Base-by-base conservation (phyloP, 1,140 invertebrate species). In the Frieseomelitta varia region DNA sequence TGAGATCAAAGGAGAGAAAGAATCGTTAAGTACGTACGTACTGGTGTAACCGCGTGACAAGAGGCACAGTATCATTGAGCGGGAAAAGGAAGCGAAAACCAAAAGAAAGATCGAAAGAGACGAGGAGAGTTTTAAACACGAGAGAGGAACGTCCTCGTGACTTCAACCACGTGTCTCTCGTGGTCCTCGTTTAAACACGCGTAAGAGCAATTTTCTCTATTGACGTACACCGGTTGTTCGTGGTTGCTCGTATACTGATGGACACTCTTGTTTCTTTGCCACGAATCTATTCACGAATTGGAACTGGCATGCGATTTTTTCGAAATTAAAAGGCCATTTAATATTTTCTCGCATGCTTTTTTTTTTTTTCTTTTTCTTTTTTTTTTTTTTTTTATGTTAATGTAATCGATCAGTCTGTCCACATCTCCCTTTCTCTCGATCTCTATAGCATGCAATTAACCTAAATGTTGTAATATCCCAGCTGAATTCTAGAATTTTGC, bases 141-240 rank as follows among this genome's bases (percentile, higher is more conserved):
- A 85, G 78, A 84, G 55, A 82, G 82, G 87, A 90, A 85, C 85
- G 85, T 88, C 74, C 88, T 84, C 85, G 88, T 87, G 76, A 74
- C 68, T 89, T 87, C 88, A 77, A 87, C 88, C 85, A 90, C 88
- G 88, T 90, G 88, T 72, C 80, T 79, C 79, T 86, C 87, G 63
- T 89, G 79, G 77, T 83, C 86, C 85, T 89, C 88, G 79, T 81
- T 89, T 89, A 86, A 87, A 87, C 69, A 87, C 85, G 85, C 85
- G 88, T 90, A 90, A 90, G 88, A 89, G 61, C 79, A 90, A 89
- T 90, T 89, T 87, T 89, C 72, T 89, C 34, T 90, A 90, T 89
- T 87, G 83, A 87, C 51, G 81, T 83, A 80, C 58, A 34, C 47
- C 77, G 69, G 73, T 74, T 82, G 61, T 76, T 68, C 73, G 63